Evolutionary conservation across 2,113 vertebrate species (phyloP), one percentile per base, ranked within the genome.

Genomic region (Trachemys scripta): DNA sequence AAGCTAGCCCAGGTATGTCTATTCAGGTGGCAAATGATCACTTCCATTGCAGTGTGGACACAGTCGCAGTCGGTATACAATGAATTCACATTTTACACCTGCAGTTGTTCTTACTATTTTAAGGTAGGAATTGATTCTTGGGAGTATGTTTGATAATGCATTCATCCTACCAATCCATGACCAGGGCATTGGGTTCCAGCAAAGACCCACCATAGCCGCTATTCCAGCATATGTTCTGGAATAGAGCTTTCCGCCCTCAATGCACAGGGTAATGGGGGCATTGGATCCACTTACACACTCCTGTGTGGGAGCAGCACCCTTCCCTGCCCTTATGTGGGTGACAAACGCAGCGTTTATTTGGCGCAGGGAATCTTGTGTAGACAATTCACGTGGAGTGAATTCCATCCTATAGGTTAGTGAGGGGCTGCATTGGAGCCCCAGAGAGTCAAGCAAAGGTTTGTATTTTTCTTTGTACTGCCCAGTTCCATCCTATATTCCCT

Each of bases 241-340:
- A 25, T 11, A 87, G 47, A n/a, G 27, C 8, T 4, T 54, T 47
- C 80, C 53, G 54, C 80, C 51, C 87, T 62, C 29, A 5, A 14
- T 53, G 27, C 79, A 76, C 10, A 13, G 78, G 51, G 4, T 62
- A 10, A n/a, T 2, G 0, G 11, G 20, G 80, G 0, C 4, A 2
- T 0, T 1, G n/a, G 47, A 54, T n/a, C 54, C 47, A 6, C n/a
- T 0, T 24, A 35, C 5, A 16, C 27, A 20, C 25, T 17, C 29
- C 22, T 6, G 3, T 1, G 8, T 25, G 10, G 54, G 8, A 38
- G 1, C 27, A 49, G n/a, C 65, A n/a, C 20, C 22, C 8, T 6
- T 9, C 25, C 3, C 1, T 50, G 42, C 25, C 51, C 42, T 42
- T 14, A 5, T 24, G 27, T 17, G 1, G 11, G 47, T 20, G 8